Evolutionary conservation across 2,888 invertebrate genomes (phyloP), one percentile per base, ranked within the genome.

Genomic region (Pheosia gnoma): DNA sequence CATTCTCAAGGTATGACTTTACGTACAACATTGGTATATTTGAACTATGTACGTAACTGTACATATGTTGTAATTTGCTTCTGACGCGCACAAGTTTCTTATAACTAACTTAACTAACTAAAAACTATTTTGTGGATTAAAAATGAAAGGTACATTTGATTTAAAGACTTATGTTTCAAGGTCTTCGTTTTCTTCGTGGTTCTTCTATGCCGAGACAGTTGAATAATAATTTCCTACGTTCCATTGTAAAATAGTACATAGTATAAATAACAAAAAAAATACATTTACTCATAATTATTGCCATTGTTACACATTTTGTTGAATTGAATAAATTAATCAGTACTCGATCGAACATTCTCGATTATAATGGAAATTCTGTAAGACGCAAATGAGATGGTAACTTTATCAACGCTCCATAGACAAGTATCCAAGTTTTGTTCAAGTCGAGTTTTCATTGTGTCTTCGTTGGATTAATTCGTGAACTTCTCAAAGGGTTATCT

Each of bases 401-500:
- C 78, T 79, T 77, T 73, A 77, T 74, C 73, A 74, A 75, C 66
- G 63, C 69, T 79, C 75, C 62, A 80, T 79, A 78, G 80, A 84
- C 77, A 78, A 78, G 77, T 79, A 75, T 66, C 75, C 72, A 84
- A 84, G 76, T 87, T 84, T 79, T 69, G 71, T 77, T 77, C 72
- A 59, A 66, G 63, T 63, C 55, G 81, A 88, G 85, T 86, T 87
- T 88, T 87, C 88, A 89, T 89, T 90, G 87, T 89, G 83, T 85
- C 82, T 80, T 77, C 75, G 66, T 67, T 79, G 86, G 86, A 89
- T 90, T 90, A 91, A 90, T 91, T 88, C 87, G 83, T 87, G 86
- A 90, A 90, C 83, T 90, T 88, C 76, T 70, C 80, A 86, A 88
- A 90, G 89, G 90, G 87, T 90, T 89, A 87, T 86, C 89, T 87